Evolutionary conservation across 2,797 vertebrate species (phyloP).

Genomic region (Enteromius radiatus): DNA sequence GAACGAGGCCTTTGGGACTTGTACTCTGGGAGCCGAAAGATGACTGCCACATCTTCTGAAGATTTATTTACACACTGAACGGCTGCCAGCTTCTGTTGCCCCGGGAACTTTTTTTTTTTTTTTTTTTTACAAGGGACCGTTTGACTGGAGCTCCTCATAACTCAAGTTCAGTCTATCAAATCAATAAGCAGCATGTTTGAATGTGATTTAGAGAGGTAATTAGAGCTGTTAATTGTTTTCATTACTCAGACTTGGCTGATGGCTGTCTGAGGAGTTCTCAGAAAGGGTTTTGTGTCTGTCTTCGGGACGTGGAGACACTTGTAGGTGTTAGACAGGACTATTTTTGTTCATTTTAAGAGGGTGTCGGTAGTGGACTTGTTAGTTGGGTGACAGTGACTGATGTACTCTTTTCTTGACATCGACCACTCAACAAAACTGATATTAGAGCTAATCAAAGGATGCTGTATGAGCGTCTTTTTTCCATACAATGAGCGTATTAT

Average conservation of each 20-base stretch:
- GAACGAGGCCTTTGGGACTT: conserved; percentile 24
- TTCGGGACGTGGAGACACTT: neutral
- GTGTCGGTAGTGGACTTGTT: neutral
- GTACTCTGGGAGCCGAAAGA: conserved; percentile 23
- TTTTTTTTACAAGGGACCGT: conserved; percentile 48
- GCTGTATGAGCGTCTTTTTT: conserved; percentile 13
- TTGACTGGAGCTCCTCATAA: conserved; percentile 37
- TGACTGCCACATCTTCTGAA: conserved; percentile 42
- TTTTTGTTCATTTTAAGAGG: neutral
- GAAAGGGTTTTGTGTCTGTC: conserved; percentile 18
- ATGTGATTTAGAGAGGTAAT: conserved; percentile 57
- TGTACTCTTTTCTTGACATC: conserved; percentile 13
- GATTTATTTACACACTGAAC: conserved; percentile 50
- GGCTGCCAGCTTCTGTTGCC: conserved; percentile 38
- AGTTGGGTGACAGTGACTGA: conserved; percentile 2
- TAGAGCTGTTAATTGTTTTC: conserved; percentile 57
- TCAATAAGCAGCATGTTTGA: conserved; percentile 45
- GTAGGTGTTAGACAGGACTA: neutral
- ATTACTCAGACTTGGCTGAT: conserved; percentile 55
- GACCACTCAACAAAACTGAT: conserved; percentile 4
- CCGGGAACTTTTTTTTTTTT: conserved; percentile 1
- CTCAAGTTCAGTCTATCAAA: conserved; percentile 56
- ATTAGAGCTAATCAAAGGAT: neutral
- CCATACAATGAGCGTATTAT: neutral
- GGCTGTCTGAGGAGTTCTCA: conserved; percentile 35